phyloP scores from a whole-genome alignment of 1,140 invertebrate species.

The Drosophila bocqueti region DNA sequence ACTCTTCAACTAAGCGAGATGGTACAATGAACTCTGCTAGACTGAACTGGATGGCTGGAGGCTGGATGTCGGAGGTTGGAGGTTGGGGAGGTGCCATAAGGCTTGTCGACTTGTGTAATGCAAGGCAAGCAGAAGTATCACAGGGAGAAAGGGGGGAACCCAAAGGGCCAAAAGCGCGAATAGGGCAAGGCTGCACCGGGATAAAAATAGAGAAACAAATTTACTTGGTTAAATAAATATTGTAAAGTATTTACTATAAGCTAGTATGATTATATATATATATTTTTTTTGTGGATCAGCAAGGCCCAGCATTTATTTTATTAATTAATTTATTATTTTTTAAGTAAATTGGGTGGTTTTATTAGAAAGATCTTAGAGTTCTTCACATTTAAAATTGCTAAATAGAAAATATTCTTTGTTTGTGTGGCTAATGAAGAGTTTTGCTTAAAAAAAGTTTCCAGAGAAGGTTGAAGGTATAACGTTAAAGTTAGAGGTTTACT shows the following conservation, averaged over 20 bases:
- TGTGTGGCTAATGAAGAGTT: too few species aligned
- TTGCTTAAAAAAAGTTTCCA: too few species aligned
- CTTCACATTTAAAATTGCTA: neutral
- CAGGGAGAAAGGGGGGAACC: neutral
- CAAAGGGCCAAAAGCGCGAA: conserved; percentile 20
- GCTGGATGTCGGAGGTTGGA: conserved; percentile 8
- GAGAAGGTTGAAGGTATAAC: too few species aligned
- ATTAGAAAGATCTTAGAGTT: too few species aligned
- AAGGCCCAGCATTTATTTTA: neutral
- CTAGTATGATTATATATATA: too few species aligned
- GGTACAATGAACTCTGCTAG: conserved; percentile 76
- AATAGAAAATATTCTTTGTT: neutral
- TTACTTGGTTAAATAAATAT: too few species aligned
- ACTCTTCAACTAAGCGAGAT: conserved; percentile 74
- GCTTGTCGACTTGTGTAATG: conserved; percentile 59
- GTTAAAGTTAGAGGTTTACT: too few species aligned
- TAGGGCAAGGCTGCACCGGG: conserved; percentile 15
- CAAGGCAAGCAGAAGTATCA: conserved; percentile 68
- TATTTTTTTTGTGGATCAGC: too few species aligned
- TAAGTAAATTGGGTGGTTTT: neutral
- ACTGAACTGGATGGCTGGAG: conserved; percentile 21
- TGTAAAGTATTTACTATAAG: too few species aligned
- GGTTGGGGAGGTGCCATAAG: conserved; percentile 15
- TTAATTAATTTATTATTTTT: neutral
- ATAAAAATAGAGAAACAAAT: neutral